These are phyloP conservation scores for Amia ocellicauda DNA, from an alignment of 2,113 vertebrate genomes.

Conservation along the genomic window DNA sequence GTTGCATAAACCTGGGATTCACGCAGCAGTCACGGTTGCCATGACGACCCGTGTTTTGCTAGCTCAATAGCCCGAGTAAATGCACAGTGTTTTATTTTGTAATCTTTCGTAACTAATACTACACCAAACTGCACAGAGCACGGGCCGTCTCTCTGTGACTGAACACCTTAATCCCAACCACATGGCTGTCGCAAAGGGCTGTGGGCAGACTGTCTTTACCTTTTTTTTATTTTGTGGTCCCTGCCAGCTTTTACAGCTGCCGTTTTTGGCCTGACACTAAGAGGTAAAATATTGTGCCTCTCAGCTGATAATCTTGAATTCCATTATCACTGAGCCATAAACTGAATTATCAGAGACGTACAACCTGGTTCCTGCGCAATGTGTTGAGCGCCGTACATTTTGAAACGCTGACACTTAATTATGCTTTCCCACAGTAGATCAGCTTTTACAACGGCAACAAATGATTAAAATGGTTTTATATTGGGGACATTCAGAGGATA, in stretches of 20 bases:
- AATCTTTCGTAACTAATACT: constrained; percentile 49
- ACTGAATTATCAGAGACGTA: constrained; percentile 55
- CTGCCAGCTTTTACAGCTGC: not conserved
- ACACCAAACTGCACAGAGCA: constrained; percentile 37
- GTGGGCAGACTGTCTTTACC: constrained; percentile 15
- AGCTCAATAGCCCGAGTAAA: constrained; percentile 46
- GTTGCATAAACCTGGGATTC: constrained; percentile 44
- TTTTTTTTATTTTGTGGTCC: not conserved
- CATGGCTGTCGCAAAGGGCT: not conserved
- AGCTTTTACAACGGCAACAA: constrained; percentile 65
- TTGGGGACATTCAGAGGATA: constrained; percentile 58
- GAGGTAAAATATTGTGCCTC: constrained; percentile 42
- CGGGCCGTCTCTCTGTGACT: constrained; percentile 44
- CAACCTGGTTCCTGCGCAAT: constrained; percentile 48
- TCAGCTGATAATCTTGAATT: constrained; percentile 55
- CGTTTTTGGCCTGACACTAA: constrained; percentile 17
- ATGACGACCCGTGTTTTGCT: constrained; percentile 64
- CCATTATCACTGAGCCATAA: constrained; percentile 51
- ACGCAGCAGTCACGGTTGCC: constrained; percentile 56
- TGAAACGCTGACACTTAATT: constrained; percentile 65
- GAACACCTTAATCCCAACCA: constrained; percentile 18
- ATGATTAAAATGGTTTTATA: constrained; percentile 66
- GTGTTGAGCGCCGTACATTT: constrained; percentile 47
- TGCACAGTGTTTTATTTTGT: constrained; percentile 59
- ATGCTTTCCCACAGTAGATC: constrained; percentile 64